Conservation (phyloP, 2,888 invertebrate genomes). For the Griposia aprilina region DNA sequence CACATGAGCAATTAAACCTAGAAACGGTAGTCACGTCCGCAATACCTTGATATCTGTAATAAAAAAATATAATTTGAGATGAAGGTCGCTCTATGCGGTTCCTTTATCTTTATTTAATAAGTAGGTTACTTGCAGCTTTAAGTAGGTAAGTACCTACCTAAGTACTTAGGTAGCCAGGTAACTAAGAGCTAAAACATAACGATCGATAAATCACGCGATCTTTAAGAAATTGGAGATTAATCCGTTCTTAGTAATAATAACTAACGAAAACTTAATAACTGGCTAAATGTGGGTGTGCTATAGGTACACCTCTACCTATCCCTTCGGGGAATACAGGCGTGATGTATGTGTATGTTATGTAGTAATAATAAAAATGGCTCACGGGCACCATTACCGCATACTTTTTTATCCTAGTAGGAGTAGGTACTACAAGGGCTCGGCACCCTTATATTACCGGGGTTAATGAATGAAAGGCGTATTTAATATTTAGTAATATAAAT, state of each 20-base stretch:
- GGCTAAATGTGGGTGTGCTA: too few relatives aligned
- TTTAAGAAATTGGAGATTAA: neutral
- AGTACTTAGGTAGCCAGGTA: neutral
- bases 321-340: too few relatives aligned
- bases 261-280: too few relatives aligned
- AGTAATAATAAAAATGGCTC: neutral
- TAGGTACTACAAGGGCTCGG: too few relatives aligned
- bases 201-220: neutral
- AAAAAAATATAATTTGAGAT: slow-evolving; percentile 36
- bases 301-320: too few relatives aligned
- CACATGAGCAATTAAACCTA: neutral
- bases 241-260: neutral
- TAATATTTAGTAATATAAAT: too few relatives aligned
- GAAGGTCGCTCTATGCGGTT: slow-evolving; percentile 54
- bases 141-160: neutral
- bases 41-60: slow-evolving; percentile 25
- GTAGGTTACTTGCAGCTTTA: slow-evolving; percentile 35
- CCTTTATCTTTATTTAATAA: slow-evolving; percentile 46
- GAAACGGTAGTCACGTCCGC: slow-evolving; percentile 47
- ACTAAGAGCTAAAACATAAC: slow-evolving; percentile 8
- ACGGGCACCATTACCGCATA: neutral
- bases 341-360: too few relatives aligned
- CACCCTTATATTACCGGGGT: too few relatives aligned
- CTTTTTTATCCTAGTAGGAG: neutral
- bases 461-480: too few relatives aligned